Conservation (phyloP, 2,888 invertebrate species). For the Dynastes maya region DNA sequence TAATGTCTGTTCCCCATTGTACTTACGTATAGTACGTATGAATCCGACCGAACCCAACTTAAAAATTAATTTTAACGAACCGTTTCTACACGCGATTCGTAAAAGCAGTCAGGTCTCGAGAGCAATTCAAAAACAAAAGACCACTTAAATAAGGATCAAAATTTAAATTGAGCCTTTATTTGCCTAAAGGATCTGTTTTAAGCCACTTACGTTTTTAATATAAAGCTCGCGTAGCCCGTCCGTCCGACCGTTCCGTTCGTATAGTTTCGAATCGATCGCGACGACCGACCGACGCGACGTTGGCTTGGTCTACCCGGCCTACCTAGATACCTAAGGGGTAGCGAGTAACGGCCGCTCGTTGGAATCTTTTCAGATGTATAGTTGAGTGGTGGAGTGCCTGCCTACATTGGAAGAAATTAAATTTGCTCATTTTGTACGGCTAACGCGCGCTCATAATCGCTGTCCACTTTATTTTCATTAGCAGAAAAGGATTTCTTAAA, state of each 20-base stretch:
- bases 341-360: neutral
- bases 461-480: slow-evolving; percentile 45
- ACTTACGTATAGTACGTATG: neutral
- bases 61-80: slow-evolving; percentile 53
- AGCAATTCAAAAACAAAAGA: slow-evolving; percentile 68
- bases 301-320: neutral
- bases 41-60: slow-evolving; percentile 43
- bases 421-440: slow-evolving; percentile 43
- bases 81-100: slow-evolving; percentile 49
- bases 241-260: slow-evolving; percentile 52
- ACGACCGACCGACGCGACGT: neutral
- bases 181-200: slow-evolving; percentile 68
- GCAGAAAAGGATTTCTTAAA: slow-evolving; percentile 24
- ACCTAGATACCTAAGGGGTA: neutral
- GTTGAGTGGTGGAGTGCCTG: neutral
- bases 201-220: slow-evolving; percentile 70
- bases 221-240: slow-evolving; percentile 55
- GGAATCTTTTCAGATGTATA: slow-evolving; percentile 26
- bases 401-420: slow-evolving; percentile 33
- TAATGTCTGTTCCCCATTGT: no score
- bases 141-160: slow-evolving; percentile 69
- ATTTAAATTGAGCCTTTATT: slow-evolving; percentile 69
- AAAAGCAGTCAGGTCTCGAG: slow-evolving; percentile 62
- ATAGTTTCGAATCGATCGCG: slow-evolving; percentile 55
- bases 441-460: slow-evolving; percentile 39